These are phyloP conservation scores for Eurosta solidaginis DNA, from an alignment of 1,140 invertebrate genomes.

Conservation along the genomic window DNA sequence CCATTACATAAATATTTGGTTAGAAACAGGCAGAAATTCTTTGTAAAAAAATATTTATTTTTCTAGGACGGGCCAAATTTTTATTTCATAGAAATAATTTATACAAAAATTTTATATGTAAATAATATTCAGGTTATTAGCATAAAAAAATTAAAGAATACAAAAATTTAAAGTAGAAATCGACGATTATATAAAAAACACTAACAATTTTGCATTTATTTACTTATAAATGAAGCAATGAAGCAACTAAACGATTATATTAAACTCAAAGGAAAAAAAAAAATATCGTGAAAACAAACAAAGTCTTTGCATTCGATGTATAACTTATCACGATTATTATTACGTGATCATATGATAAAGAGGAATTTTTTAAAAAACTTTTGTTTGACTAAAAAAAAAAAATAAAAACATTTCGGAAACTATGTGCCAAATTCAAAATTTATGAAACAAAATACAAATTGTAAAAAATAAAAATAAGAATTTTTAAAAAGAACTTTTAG, in stretches of 20 bases:
- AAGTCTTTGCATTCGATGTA: no score
- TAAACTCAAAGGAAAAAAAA: background rate
- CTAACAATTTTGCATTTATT: slow-evolving; percentile 11
- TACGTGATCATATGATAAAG: no score
- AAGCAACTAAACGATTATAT: background rate
- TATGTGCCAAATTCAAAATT: slow-evolving; percentile 24
- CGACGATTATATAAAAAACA: background rate
- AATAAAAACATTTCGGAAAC: background rate
- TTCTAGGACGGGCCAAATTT: no score
- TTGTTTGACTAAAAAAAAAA: background rate
- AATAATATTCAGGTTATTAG: background rate
- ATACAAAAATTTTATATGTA: background rate
- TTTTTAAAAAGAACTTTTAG: background rate
- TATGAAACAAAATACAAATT: slow-evolving; percentile 29
- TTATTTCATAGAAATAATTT: background rate
- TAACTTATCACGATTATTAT: no score
- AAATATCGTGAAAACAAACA: background rate
- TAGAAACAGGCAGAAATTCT: no score
- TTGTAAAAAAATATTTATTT: no score
- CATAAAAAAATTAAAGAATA: background rate
- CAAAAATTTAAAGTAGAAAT: background rate
- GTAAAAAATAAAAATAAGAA: background rate
- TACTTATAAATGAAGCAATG: background rate
- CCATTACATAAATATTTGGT: no score
- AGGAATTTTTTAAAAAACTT: background rate